Percentiles rank a stretch among this genome's conserved stretches.
phyloP scores from a whole-genome alignment of 2,888 invertebrate genomes.

The Theretra japonica region DNA sequence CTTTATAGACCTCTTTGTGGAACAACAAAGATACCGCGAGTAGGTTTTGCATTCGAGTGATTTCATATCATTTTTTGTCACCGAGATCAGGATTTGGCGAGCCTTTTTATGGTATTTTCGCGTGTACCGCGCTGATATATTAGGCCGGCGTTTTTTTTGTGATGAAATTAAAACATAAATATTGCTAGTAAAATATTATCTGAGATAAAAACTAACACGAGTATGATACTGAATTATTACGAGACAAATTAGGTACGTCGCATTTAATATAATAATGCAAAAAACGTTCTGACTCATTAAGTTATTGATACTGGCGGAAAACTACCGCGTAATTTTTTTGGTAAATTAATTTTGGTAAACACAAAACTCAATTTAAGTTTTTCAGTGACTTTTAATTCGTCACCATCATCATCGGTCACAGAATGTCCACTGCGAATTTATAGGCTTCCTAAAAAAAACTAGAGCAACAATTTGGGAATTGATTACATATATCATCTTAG shows the following conservation, averaged over 20 bases:
- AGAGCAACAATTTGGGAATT: too few species aligned
- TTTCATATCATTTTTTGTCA: constrained; percentile 31
- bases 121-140: constrained; percentile 12
- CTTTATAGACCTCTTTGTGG: constrained; percentile 66
- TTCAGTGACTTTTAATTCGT: too few species aligned
- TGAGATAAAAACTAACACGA: neutral
- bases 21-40: constrained; percentile 68
- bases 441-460: too few species aligned
- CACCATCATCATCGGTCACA: too few species aligned
- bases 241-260: neutral
- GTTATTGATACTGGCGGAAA: neutral
- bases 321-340: neutral
- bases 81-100: constrained; percentile 25
- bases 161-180: constrained; percentile 3
- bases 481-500: too few species aligned
- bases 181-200: neutral
- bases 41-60: constrained; percentile 40
- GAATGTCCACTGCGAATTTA: too few species aligned
- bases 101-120: constrained; percentile 22
- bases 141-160: constrained; percentile 31
- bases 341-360: too few species aligned
- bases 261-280: neutral
- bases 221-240: neutral
- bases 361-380: too few species aligned
- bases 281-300: constrained; percentile 3